Evolutionary conservation across 2,797 vertebrate genomes (phyloP).

Genomic region (Neoniphon sammara): DNA sequence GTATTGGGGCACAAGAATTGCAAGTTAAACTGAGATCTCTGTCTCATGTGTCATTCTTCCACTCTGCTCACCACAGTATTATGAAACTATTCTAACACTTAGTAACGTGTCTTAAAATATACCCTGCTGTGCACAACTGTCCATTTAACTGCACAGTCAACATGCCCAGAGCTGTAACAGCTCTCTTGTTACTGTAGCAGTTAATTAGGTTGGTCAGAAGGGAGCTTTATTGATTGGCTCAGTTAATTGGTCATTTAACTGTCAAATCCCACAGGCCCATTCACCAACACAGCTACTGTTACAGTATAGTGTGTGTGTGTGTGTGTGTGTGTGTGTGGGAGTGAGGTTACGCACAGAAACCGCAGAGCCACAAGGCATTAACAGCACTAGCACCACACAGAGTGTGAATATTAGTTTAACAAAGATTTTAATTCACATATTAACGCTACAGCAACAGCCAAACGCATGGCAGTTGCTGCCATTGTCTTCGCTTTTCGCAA

Average conservation of each 20-base stretch:
- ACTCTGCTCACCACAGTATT: not conserved
- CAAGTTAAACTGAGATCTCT: too few species aligned
- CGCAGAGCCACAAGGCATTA: constrained; percentile 41
- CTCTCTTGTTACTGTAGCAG: constrained; percentile 65
- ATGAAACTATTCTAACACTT: constrained; percentile 1
- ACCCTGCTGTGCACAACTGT: not conserved
- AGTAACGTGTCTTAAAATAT: constrained; percentile 4
- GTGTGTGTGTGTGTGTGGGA: constrained; percentile 14
- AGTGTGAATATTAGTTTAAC: not conserved
- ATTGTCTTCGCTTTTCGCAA: too few species aligned
- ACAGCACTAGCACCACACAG: not conserved
- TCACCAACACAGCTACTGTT: constrained; percentile 65
- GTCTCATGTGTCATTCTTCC: too few species aligned
- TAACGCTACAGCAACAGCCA: too few species aligned
- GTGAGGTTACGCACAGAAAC: constrained; percentile 37
- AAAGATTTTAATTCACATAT: too few species aligned
- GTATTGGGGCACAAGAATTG: too few species aligned
- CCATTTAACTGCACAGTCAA: constrained; percentile 43
- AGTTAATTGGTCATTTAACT: constrained; percentile 74
- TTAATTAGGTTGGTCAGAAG: constrained; percentile 70
- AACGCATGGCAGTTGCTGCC: too few species aligned
- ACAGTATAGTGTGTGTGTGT: constrained; percentile 43
- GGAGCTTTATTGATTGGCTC: constrained; percentile 69
- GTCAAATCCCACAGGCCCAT: constrained; percentile 67
- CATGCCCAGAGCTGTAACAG: constrained; percentile 45